These are phyloP conservation scores for Agapornis roseicollis DNA, from an alignment of 2,113 vertebrate genomes.

Conservation along the genomic window DNA sequence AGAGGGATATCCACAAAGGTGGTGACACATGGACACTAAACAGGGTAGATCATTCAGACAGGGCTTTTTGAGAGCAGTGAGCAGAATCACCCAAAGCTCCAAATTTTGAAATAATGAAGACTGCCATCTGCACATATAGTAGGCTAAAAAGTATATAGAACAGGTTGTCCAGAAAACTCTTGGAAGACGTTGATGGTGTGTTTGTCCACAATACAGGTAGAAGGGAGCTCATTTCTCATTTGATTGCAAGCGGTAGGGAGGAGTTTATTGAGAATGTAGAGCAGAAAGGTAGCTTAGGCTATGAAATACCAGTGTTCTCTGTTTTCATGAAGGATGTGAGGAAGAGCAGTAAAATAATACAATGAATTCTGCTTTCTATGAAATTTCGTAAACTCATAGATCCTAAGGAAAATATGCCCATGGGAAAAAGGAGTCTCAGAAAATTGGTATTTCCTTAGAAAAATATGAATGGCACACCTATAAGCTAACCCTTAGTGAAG, in stretches of 20 bases:
- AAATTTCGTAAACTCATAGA: not conserved
- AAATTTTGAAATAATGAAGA: not conserved
- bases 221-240: not conserved
- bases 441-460: not conserved
- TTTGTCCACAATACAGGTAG: not conserved
- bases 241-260: not conserved
- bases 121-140: not conserved
- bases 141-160: not conserved
- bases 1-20: not conserved
- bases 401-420: not conserved
- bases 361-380: not conserved
- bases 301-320: not conserved
- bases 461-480: not conserved
- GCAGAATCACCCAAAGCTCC: not conserved
- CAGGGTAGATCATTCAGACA: not conserved
- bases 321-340: not conserved
- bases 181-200: not conserved
- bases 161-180: not conserved
- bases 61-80: not conserved
- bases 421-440: not conserved
- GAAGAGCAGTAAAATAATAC: not conserved
- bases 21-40: not conserved
- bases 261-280: not conserved
- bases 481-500: not conserved
- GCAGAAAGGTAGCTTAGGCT: not conserved